Evolutionary conservation across 2,888 invertebrate genomes (phyloP), one percentile per base, ranked within the genome.

Genomic region (Cosmopolites sordidus): DNA sequence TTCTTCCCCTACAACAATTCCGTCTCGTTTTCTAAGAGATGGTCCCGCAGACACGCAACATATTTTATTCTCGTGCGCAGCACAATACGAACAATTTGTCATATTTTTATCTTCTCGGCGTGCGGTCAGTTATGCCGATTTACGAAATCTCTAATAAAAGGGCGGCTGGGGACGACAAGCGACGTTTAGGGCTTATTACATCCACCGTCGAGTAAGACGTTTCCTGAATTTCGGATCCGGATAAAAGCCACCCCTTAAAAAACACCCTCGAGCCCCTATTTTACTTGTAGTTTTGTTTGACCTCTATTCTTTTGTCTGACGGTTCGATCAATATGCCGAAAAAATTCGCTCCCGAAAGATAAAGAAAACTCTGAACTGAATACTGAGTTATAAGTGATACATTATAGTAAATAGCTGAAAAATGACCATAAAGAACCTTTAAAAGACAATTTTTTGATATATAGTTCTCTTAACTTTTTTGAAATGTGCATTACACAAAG

Each of bases 121-220:
- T 42, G 43, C 51, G 51, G 55, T 55, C 51, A 51, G 55, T 55
- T 48, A 55, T 22, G 11, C 48, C 33, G 33, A 33, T 33, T 33
- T 33, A 33, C 33, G 33, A 51, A 55, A 56, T 56, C 51, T 44
- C 45, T 42, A 48, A 56, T 56, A 56, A 56, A 56, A 51, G 52
- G 37, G 51, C 38, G 41, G 40, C 51, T 48, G 40, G 43, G 54
- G 48, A 47, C 43, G 43, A 44, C 50, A 44, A 46, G 29, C 47
- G 43, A 39, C 51, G 51, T 51, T 56, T 43, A 17, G 49, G 49
- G 39, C 43, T 51, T 51, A 56, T 51, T 48, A 48, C 51, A 42
- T 51, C 56, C 45, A 51, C 17, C 51, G 42, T 40, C 37, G 37
- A 41, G 9, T 9, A 40, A 48, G 51, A 56, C 56, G 46, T 41